A percentile compares a stretch with the other conserved stretches of the same genome.
phyloP scores from a whole-genome alignment of 2,113 vertebrate genomes.

The Athene cunicularia region DNA sequence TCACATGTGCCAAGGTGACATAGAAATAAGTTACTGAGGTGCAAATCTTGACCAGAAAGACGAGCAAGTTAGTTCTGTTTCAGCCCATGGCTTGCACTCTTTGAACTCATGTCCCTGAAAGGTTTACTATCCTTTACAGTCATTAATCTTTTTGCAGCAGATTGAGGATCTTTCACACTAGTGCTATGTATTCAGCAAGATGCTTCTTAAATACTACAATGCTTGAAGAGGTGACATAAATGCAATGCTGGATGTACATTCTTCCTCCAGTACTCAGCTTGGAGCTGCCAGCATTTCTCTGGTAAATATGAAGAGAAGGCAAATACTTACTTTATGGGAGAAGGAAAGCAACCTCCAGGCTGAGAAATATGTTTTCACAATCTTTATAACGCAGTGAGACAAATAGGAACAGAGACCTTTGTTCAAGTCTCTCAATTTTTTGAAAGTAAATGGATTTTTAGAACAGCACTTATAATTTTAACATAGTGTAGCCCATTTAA shows the following conservation, averaged over 20 bases:
- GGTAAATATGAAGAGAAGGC: not conserved
- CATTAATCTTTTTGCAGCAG: not conserved
- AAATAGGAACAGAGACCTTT: conserved; percentile 44
- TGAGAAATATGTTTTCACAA: conserved; percentile 4
- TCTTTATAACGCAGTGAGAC: conserved; percentile 28
- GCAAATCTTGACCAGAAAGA: not conserved
- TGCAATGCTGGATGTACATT: not conserved
- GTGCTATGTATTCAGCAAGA: not conserved
- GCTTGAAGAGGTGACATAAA: not conserved
- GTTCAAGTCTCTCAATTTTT: conserved; percentile 14
- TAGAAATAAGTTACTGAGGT: not conserved
- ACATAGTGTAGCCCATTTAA: not conserved
- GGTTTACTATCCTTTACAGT: not conserved
- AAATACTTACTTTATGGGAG: not conserved
- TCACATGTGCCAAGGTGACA: not conserved
- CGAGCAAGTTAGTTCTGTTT: not conserved
- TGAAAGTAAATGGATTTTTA: conserved; percentile 44
- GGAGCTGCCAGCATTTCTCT: conserved; percentile 2
- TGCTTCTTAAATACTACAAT: not conserved
- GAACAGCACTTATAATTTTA: not conserved
- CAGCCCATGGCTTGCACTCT: not conserved
- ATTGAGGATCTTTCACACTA: not conserved
- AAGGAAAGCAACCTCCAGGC: not conserved
- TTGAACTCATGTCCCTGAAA: not conserved
- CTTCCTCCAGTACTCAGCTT: not conserved